These are phyloP conservation scores for Stylophora pistillata DNA, from an alignment of 64 coral and sea anemone species.

Conservation along the genomic window DNA sequence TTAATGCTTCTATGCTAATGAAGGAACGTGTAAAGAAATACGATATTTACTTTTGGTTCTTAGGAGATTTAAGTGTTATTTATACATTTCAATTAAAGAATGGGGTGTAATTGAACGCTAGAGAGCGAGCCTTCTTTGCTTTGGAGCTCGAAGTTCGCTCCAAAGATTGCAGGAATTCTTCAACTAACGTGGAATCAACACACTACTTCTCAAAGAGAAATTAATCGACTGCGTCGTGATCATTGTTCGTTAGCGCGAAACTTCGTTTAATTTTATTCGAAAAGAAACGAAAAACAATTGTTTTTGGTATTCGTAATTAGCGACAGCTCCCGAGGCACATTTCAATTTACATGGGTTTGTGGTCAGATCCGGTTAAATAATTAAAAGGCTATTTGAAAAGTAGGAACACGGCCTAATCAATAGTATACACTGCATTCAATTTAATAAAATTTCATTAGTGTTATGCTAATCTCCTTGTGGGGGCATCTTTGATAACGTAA, in stretches of 20 bases:
- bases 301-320: constrained; percentile 88
- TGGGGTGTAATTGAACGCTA: constrained; percentile 71
- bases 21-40: constrained; percentile 60
- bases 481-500: constrained; percentile 79
- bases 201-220: constrained; percentile 41
- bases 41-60: constrained; percentile 47
- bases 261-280: constrained; percentile 77
- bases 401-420: constrained; percentile 86
- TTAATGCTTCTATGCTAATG: constrained; percentile 49
- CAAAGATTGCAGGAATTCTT: not conserved
- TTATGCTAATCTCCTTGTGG: constrained; percentile 90
- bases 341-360: constrained; percentile 93
- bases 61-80: constrained; percentile 78
- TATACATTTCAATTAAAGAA: constrained; percentile 83
- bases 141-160: not conserved
- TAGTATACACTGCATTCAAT: constrained; percentile 90
- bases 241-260: constrained; percentile 50
- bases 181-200: not conserved
- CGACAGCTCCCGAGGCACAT: constrained; percentile 77
- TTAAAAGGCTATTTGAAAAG: constrained; percentile 95
- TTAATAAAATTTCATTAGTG: constrained; percentile 98
- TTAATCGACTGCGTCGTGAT: constrained; percentile 58
- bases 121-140: not conserved
- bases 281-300: constrained; percentile 85
- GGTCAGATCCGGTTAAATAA: constrained; percentile 95